Conservation (phyloP, 1,140 invertebrate species). For the Drosophila kepulauana region DNA sequence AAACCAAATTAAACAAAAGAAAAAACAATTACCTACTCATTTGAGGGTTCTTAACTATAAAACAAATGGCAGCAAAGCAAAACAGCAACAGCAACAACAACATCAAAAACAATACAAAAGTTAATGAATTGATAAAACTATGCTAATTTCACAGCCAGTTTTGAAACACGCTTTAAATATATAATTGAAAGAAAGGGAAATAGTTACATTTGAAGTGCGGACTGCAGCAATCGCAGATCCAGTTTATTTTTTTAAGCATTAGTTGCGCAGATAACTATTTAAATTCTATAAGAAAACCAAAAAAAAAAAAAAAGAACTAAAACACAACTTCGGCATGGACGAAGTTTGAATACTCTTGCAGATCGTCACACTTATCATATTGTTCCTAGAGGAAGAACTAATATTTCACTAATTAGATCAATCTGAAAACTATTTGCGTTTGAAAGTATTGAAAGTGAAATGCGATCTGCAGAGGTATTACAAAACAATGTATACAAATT, state of each 20-base stretch:
- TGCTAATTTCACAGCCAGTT: slow-evolving; percentile 83
- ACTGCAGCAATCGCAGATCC: slow-evolving; percentile 50
- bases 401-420: slow-evolving; percentile 6
- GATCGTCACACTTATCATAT: slow-evolving; percentile 4
- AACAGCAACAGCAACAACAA: slow-evolving; percentile 18
- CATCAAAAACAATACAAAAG: slow-evolving; percentile 33
- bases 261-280: slow-evolving; percentile 72
- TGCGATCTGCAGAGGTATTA: slow-evolving; percentile 15
- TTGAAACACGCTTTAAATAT: slow-evolving; percentile 81
- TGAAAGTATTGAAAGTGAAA: neutral
- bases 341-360: slow-evolving; percentile 30
- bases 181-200: slow-evolving; percentile 60
- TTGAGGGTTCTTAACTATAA: slow-evolving; percentile 48
- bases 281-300: slow-evolving; percentile 75
- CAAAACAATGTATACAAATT: slow-evolving; percentile 60
- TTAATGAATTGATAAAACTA: slow-evolving; percentile 60
- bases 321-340: slow-evolving; percentile 27
- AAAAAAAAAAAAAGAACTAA: slow-evolving; percentile 35
- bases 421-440: slow-evolving; percentile 20
- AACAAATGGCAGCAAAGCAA: slow-evolving; percentile 39
- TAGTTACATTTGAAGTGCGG: slow-evolving; percentile 74
- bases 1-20: slow-evolving; percentile 66
- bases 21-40: slow-evolving; percentile 67
- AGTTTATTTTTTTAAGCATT: slow-evolving; percentile 82
- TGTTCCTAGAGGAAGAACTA: slow-evolving; percentile 20